A percentile compares a stretch with the other conserved stretches of the same genome.
Evolutionary conservation across 1,140 invertebrate genomes (phyloP).

Genomic region (Meteorus sp.): DNA sequence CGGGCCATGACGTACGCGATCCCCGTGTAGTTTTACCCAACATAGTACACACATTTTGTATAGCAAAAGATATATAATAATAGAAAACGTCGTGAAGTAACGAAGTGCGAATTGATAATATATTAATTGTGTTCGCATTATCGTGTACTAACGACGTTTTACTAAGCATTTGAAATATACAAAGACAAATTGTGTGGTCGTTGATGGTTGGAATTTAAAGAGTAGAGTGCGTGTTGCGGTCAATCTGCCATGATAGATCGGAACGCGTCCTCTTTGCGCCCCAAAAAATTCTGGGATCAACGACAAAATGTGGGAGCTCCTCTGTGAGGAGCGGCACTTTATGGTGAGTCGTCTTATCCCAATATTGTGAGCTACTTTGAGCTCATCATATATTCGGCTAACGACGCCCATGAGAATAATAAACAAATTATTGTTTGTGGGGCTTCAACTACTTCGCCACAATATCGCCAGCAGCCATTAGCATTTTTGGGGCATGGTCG

Average conservation of each 20-base stretch:
- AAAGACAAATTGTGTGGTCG: background rate
- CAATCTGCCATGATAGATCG: conserved; percentile 50
- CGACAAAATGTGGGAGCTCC: conserved; percentile 43
- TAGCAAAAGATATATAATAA: background rate
- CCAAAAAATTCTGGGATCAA: conserved; percentile 38
- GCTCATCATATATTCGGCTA: background rate
- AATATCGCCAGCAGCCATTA: conserved; percentile 43
- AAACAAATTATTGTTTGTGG: background rate
- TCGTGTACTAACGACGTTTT: too few species aligned
- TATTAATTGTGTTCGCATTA: too few species aligned
- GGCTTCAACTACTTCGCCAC: conserved; percentile 12
- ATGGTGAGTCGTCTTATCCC: conserved; percentile 36
- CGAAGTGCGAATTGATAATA: too few species aligned
- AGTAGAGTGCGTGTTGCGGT: conserved; percentile 26
- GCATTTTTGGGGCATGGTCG: conserved; percentile 41
- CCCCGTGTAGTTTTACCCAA: conserved; percentile 16
- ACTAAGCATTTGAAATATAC: background rate
- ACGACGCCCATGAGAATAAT: background rate
- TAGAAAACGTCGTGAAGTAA: background rate
- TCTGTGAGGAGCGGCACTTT: conserved; percentile 39
- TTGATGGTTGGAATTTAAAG: too few species aligned
- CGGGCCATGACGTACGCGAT: conserved; percentile 20
- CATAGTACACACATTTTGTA: background rate
- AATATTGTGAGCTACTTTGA: conserved; percentile 7
- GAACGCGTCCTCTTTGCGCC: conserved; percentile 45